These are phyloP conservation scores for Euglossa dilemma DNA, from an alignment of 1,140 invertebrate species.

Conservation along the genomic window DNA sequence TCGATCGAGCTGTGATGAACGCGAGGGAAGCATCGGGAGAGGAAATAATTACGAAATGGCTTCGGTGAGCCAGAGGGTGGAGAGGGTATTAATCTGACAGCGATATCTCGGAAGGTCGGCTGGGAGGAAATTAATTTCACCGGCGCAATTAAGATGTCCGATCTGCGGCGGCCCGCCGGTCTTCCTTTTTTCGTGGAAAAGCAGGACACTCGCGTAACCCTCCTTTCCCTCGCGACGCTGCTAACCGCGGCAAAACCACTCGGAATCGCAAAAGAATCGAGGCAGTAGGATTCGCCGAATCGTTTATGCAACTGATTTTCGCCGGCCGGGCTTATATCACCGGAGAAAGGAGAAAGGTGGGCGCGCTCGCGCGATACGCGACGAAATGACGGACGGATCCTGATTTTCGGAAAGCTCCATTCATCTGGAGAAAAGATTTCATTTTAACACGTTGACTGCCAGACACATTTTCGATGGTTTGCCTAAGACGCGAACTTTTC, in stretches of 20 bases:
- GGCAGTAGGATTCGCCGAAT: background rate
- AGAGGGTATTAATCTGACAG: conserved; percentile 49
- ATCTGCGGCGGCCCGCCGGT: conserved; percentile 13
- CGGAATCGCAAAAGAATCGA: too few relatives aligned
- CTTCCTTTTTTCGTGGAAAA: background rate
- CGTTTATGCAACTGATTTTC: background rate
- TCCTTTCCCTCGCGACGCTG: too few relatives aligned
- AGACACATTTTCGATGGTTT: too few relatives aligned
- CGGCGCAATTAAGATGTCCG: conserved; percentile 49
- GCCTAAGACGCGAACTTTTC: too few relatives aligned
- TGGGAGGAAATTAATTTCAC: conserved; percentile 50
- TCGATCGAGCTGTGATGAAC: background rate
- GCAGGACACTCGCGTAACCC: background rate
- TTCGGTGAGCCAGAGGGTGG: background rate
- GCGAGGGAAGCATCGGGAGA: conserved; percentile 13
- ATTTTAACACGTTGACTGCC: too few relatives aligned
- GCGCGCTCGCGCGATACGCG: too few relatives aligned
- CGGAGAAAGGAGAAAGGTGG: background rate
- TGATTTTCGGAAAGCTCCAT: too few relatives aligned
- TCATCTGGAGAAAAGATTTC: too few relatives aligned
- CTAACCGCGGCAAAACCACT: too few relatives aligned
- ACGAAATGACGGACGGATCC: too few relatives aligned
- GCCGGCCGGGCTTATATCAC: background rate
- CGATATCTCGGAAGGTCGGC: conserved; percentile 38
- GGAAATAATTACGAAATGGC: conserved; percentile 48